A percentile compares a stretch with the other conserved stretches of the same genome.
phyloP scores from a whole-genome alignment of 1,140 invertebrate genomes.

The Parasteatoda tepidariorum region DNA sequence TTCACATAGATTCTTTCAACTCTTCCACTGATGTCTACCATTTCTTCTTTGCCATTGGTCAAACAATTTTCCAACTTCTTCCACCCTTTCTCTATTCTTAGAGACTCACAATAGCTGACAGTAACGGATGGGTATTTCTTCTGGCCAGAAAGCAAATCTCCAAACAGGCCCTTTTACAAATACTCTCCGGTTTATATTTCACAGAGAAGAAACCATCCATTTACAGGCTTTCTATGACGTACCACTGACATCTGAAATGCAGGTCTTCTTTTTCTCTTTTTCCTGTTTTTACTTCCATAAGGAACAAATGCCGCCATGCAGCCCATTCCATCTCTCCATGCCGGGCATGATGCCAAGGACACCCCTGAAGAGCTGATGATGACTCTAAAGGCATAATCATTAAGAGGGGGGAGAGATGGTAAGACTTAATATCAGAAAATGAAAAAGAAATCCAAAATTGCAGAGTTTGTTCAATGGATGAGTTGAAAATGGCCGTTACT shows the following conservation, averaged over 20 bases:
- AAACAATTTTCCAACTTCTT: neutral
- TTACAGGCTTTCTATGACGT: constrained; percentile 2
- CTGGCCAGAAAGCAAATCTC: neutral
- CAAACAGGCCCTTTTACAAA: constrained; percentile 12
- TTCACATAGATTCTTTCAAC: neutral
- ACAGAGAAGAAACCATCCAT: constrained; percentile 15
- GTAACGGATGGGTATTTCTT: neutral
- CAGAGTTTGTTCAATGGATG: constrained; percentile 9
- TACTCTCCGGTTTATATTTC: constrained; percentile 2
- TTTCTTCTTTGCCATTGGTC: neutral
- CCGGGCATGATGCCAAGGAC: constrained; percentile 20
- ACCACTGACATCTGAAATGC: constrained; percentile 27
- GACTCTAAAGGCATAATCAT: constrained; percentile 30
- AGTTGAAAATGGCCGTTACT: neutral
- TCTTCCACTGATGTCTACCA: neutral
- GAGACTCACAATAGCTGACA: constrained; percentile 7
- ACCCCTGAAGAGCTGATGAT: constrained; percentile 24
- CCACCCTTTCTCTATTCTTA: neutral
- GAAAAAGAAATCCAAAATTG: constrained; percentile 13
- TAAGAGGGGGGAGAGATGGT: neutral
- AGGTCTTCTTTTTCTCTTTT: constrained; percentile 4
- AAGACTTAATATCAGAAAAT: constrained; percentile 21
- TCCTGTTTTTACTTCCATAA: neutral
- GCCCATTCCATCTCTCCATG: constrained; percentile 10
- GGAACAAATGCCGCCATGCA: constrained; percentile 5